phyloP scores from a whole-genome alignment of 2,888 invertebrate genomes.

The Venusia cambrica region DNA sequence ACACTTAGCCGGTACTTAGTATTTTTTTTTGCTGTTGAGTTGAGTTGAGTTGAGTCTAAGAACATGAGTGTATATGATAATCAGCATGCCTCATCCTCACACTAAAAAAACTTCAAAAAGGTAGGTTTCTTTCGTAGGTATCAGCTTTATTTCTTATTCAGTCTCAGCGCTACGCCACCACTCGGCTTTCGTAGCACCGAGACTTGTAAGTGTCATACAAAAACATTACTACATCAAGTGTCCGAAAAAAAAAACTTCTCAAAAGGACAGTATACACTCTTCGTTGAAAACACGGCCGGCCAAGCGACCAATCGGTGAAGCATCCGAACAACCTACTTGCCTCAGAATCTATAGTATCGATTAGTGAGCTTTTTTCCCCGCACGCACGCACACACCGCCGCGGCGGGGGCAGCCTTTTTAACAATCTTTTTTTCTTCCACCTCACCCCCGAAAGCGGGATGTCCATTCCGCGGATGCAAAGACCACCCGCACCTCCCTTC shows the following conservation, averaged over 20 bases:
- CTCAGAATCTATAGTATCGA: constrained; percentile 80
- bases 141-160: too few species aligned
- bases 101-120: too few species aligned
- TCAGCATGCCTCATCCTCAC: too few species aligned
- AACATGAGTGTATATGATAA: too few species aligned
- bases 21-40: too few species aligned
- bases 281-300: constrained; percentile 58
- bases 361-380: constrained; percentile 78
- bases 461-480: constrained; percentile 80
- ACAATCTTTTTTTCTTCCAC: constrained; percentile 79
- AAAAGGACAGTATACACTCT: constrained; percentile 69
- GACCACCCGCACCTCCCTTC: constrained; percentile 71
- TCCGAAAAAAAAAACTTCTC: constrained; percentile 63
- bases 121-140: too few species aligned
- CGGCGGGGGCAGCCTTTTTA: constrained; percentile 77
- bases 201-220: constrained; percentile 55
- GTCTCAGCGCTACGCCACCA: constrained; percentile 24
- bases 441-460: constrained; percentile 71
- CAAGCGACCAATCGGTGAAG: constrained; percentile 61
- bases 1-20: too few species aligned
- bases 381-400: constrained; percentile 77
- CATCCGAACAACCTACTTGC: constrained; percentile 74
- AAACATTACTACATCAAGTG: constrained; percentile 58
- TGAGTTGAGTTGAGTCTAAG: too few species aligned
- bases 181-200: constrained; percentile 18